These are phyloP conservation scores for Pseudomyrmex pallidus DNA, from an alignment of 1,140 invertebrate species.

Conservation along the genomic window DNA sequence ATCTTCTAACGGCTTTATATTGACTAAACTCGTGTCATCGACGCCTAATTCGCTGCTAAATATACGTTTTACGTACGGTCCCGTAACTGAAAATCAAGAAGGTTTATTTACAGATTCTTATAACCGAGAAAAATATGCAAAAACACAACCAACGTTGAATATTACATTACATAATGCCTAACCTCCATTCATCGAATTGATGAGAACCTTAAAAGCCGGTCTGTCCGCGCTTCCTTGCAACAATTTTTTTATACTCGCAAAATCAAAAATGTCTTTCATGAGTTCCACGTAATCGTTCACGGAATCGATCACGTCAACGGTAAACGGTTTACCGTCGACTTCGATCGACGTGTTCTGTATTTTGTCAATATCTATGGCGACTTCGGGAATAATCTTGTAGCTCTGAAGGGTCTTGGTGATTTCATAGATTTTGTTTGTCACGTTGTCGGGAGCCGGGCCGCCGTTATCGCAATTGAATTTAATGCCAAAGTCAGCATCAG, in stretches of 20 bases:
- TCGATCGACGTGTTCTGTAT: conserved; percentile 85
- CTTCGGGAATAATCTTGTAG: conserved; percentile 92
- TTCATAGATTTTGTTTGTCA: conserved; percentile 96
- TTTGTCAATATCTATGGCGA: conserved; percentile 91
- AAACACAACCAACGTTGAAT: background rate
- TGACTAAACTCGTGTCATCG: conserved; percentile 89
- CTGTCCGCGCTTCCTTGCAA: conserved; percentile 89
- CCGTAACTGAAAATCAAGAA: conserved; percentile 91
- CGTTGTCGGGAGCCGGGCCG: conserved; percentile 96
- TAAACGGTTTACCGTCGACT: conserved; percentile 91
- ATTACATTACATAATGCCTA: conserved; percentile 66
- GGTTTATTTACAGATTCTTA: background rate
- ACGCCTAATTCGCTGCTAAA: conserved; percentile 95
- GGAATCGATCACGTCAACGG: conserved; percentile 96
- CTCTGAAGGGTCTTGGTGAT: conserved; percentile 91
- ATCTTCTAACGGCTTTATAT: conserved; percentile 93
- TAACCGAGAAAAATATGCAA: too few species aligned
- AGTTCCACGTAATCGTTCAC: conserved; percentile 95
- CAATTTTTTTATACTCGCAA: conserved; percentile 91
- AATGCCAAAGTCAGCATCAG: conserved; percentile 98
- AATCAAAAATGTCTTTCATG: conserved; percentile 99
- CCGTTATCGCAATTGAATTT: conserved; percentile 99
- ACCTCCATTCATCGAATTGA: conserved; percentile 98
- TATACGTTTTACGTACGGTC: conserved; percentile 96
- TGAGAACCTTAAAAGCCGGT: conserved; percentile 92